Evolutionary conservation across 1,140 invertebrate genomes (phyloP), one percentile per base, ranked within the genome.

Genomic region (Zaprionus tsacasi): DNA sequence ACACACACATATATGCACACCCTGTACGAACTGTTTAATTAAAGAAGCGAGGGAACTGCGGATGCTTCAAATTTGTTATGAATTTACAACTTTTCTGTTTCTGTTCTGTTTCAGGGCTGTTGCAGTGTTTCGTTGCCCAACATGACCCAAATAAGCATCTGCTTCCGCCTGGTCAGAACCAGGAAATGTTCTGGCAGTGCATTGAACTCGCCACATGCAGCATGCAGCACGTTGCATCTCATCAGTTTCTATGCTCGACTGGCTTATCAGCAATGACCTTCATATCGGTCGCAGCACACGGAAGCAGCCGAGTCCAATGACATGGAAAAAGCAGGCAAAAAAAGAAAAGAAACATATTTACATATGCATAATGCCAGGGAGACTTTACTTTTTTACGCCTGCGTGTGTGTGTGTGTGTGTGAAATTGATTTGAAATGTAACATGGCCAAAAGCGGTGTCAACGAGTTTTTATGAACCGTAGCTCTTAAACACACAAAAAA

Each of bases 181-280:
- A 79, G 85, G 83, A 88, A 89, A 25, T 17, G 75, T 59, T 50
- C 21, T 33, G 11, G 30, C 50, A 48, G 77, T 78, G 80, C 77
- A 80, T 74, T 88, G 82, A 81, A 70, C 68, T 54, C 65, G 35
- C 25, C n/a, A 48, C 52, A 52, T 76, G 61, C 73, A 57, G 27
- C 60, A 43, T 27, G 63, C 7, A 21, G 21, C 21, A 43, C n/a
- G 40, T 43, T 45, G 40, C 2, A 15, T 2, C 54, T 36, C 58
- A 65, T 57, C 25, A 64, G 65, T 56, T 73, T 55, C 21, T 64
- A 68, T 69, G 59, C 65, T 76, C 65, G 60, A 61, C 74, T 74
- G 57, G 76, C 81, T 85, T 88, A 88, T 88, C 85, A 76, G 81
- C 69, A 89, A 83, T 80, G 85, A 89, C 85, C 85, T 88, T 89